These are phyloP conservation scores for Novumbra hubbsi DNA, from an alignment of 2,797 vertebrate genomes.

Conservation along the genomic window DNA sequence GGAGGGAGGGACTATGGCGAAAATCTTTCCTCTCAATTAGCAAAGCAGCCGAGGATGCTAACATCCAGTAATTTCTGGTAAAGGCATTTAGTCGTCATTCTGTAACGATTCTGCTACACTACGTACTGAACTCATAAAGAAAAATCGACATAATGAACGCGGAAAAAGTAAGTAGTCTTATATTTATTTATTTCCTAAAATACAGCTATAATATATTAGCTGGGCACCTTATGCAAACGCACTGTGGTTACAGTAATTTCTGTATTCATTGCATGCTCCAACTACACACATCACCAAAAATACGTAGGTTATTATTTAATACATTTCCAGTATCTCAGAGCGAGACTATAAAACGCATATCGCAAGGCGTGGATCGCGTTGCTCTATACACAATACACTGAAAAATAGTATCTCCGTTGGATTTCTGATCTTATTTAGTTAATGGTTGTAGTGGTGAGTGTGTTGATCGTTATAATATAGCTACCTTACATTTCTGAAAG, in stretches of 20 bases:
- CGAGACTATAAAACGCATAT: neutral
- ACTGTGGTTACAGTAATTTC: neutral
- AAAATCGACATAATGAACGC: constrained; percentile 36
- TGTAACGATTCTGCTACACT: constrained; percentile 15
- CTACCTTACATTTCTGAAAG: constrained; percentile 27
- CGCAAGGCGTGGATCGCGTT: neutral
- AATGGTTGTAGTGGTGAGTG: neutral
- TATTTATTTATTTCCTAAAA: constrained; percentile 15
- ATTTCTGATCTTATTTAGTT: neutral
- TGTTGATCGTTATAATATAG: neutral
- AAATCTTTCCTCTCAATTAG: constrained; percentile 33
- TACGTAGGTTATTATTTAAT: neutral
- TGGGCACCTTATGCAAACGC: neutral
- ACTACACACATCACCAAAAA: neutral
- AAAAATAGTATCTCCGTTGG: neutral
- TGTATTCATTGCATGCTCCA: neutral
- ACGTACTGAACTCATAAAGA: constrained; percentile 23
- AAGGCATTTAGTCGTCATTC: constrained; percentile 45
- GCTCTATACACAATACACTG: neutral
- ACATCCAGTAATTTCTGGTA: constrained; percentile 14
- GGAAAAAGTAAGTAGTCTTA: constrained; percentile 57
- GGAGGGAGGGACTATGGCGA: constrained; percentile 69
- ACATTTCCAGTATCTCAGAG: neutral
- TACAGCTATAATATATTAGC: neutral
- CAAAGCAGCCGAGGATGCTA: constrained; percentile 34